phyloP scores from a whole-genome alignment of 2,888 invertebrate species.

The Agrotis segetum region DNA sequence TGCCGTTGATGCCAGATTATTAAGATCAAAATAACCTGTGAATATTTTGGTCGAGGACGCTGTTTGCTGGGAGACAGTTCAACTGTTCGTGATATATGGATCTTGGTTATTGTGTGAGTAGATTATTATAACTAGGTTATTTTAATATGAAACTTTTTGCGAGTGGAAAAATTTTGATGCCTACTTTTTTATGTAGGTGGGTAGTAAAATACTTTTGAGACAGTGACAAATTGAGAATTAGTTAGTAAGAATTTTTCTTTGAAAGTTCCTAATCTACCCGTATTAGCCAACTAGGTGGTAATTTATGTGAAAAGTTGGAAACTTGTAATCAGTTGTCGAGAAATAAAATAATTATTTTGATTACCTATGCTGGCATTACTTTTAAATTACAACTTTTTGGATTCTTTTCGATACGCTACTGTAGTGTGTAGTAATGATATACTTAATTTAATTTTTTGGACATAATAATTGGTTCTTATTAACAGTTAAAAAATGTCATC shows the following conservation, averaged over 20 bases:
- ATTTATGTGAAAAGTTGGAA: background rate
- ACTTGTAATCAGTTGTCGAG: background rate
- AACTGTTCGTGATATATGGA: conserved; percentile 69
- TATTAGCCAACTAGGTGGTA: background rate
- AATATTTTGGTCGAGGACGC: conserved; percentile 77
- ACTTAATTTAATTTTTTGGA: too few relatives aligned
- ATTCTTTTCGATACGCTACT: too few relatives aligned
- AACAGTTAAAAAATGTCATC: too few relatives aligned
- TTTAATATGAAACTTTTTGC: conserved; percentile 1
- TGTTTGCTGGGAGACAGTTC: conserved; percentile 63
- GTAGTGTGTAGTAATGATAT: too few relatives aligned
- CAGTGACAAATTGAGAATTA: background rate
- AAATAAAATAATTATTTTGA: too few relatives aligned
- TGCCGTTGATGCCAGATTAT: conserved; percentile 72
- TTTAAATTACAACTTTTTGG: too few relatives aligned
- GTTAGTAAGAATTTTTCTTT: background rate
- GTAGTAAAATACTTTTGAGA: background rate
- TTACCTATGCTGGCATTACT: too few relatives aligned
- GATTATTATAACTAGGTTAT: background rate
- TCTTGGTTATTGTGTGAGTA: conserved; percentile 62
- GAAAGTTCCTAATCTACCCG: background rate
- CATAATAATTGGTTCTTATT: too few relatives aligned
- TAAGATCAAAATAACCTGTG: conserved; percentile 75
- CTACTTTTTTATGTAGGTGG: background rate
- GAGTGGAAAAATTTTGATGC: too few relatives aligned